phyloP scores from a whole-genome alignment of 2,888 invertebrate genomes.

The Podotricha telesiphe region DNA sequence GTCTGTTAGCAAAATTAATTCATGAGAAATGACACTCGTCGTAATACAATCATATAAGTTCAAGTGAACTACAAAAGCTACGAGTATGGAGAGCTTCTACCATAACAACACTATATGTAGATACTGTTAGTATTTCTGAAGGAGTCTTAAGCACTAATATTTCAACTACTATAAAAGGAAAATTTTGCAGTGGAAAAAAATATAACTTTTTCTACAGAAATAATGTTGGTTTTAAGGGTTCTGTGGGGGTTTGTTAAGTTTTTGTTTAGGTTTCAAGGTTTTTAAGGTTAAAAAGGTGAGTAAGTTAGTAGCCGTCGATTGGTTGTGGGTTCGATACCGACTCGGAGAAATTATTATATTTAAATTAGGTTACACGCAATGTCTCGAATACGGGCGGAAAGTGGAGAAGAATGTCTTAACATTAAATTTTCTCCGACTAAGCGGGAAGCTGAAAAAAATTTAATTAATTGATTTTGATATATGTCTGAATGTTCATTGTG shows the following conservation, averaged over 20 bases:
- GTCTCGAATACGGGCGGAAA: no score
- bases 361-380: no score
- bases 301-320: no score
- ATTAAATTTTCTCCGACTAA: no score
- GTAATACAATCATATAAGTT: conserved; percentile 17
- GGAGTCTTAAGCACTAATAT: conserved; percentile 28
- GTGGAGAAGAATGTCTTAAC: no score
- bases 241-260: conserved; percentile 15
- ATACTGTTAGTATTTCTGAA: conserved; percentile 24
- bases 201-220: conserved; percentile 10
- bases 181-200: conserved; percentile 19
- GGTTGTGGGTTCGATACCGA: no score
- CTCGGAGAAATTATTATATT: no score
- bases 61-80: neutral
- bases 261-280: neutral
- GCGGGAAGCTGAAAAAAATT: no score
- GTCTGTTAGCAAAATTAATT: neutral
- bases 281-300: no score
- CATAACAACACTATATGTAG: neutral
- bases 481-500: no score
- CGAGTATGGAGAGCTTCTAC: no score
- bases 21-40: neutral
- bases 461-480: no score
- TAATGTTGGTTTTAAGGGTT: conserved; percentile 19
- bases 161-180: conserved; percentile 14